Percentiles rank a stretch among this genome's conserved stretches.
These are phyloP conservation scores for Formica exsecta DNA, from an alignment of 1,140 invertebrate species.

Conservation along the genomic window DNA sequence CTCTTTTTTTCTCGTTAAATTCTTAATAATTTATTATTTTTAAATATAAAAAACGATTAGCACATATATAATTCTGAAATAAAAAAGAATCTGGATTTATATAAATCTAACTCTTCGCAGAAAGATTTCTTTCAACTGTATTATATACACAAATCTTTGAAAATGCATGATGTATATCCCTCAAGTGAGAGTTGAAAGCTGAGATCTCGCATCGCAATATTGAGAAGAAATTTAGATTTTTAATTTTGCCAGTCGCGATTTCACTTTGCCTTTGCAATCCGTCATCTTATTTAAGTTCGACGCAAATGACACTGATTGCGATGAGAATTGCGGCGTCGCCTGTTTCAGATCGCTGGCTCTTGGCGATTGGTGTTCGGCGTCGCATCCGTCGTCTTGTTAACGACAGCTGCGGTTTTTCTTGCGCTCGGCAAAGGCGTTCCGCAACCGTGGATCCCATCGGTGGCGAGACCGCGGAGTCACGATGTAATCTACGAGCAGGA, in stretches of 20 bases:
- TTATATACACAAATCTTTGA: not conserved
- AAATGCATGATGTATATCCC: not conserved
- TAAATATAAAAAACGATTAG: not conserved
- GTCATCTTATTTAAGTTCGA: not conserved
- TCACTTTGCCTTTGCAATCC: not conserved
- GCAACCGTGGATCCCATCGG: slow-evolving; percentile 87
- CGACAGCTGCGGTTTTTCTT: slow-evolving; percentile 87
- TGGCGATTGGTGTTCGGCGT: slow-evolving; percentile 88
- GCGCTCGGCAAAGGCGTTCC: slow-evolving; percentile 87
- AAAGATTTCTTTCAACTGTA: not conserved
- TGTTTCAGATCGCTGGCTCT: slow-evolving; percentile 87
- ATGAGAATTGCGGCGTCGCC: not conserved
- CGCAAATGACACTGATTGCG: not conserved
- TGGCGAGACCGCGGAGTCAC: slow-evolving; percentile 83
- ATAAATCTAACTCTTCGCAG: not conserved
- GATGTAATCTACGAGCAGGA: slow-evolving; percentile 86
- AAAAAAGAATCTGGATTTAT: not conserved
- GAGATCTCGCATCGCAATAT: not conserved
- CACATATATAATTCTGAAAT: not conserved
- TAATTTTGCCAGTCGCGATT: not conserved
- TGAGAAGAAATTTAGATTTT: too few species aligned
- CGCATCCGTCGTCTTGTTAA: slow-evolving; percentile 86
- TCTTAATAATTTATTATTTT: slow-evolving; percentile 4
- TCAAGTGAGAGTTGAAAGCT: not conserved
- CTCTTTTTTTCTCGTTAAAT: not conserved